phyloP scores from a whole-genome alignment of 1,140 invertebrate genomes.

The Scaptomyza montana region DNA sequence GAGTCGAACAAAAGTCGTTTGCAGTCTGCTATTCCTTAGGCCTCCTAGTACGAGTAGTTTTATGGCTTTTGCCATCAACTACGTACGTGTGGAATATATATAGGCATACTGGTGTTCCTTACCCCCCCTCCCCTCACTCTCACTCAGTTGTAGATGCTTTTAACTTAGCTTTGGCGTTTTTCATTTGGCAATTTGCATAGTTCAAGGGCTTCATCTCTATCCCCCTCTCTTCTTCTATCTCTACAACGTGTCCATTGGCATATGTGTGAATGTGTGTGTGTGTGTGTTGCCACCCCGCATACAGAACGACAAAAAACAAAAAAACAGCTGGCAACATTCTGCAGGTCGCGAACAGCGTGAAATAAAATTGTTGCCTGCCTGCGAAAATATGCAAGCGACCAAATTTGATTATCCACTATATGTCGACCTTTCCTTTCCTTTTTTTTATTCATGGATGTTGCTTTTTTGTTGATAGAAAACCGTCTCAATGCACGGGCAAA shows the following conservation, averaged over 20 bases:
- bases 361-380: conserved; percentile 69
- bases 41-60: neutral
- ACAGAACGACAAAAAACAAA: conserved; percentile 32
- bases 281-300: conserved; percentile 6
- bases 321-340: conserved; percentile 46
- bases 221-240: conserved; percentile 38
- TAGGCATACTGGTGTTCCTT: neutral
- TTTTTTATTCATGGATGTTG: neutral
- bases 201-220: conserved; percentile 57
- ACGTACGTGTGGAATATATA: neutral
- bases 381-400: conserved; percentile 43
- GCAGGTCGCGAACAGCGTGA: conserved; percentile 9
- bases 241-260: conserved; percentile 18
- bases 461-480: conserved; percentile 1
- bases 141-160: conserved; percentile 4
- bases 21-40: conserved; percentile 6
- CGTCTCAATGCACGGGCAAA: conserved; percentile 2
- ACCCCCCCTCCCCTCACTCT: neutral
- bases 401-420: conserved; percentile 69
- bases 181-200: conserved; percentile 76
- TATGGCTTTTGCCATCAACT: neutral
- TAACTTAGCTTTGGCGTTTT: conserved; percentile 51
- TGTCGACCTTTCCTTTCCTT: neutral
- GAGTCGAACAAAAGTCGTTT: conserved; percentile 13
- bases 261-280: neutral